Conservation (phyloP, 2,113 vertebrate genomes). For the Felis chaus region DNA sequence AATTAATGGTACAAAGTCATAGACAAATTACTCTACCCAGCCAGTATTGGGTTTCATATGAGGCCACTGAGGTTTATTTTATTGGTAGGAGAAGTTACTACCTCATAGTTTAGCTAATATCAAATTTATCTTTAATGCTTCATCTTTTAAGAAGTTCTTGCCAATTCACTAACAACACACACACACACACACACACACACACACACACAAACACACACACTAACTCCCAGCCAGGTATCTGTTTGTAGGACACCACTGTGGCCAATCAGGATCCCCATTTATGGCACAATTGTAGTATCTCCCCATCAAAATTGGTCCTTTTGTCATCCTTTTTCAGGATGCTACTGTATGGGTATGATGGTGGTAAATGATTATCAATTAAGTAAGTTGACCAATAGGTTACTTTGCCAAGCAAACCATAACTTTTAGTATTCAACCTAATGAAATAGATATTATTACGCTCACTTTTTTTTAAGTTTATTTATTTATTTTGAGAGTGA, state of each 20-base stretch:
- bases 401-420: neutral
- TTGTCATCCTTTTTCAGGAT: neutral
- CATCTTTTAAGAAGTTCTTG: conserved; percentile 21
- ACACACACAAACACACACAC: neutral
- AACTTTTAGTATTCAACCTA: neutral
- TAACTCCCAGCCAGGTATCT: neutral
- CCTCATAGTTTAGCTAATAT: neutral
- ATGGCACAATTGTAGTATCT: neutral
- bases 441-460: neutral
- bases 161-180: neutral
- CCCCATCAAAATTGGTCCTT: neutral
- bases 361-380: neutral
- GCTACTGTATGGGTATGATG: neutral
- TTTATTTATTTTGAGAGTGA: too few relatives aligned
- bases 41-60: neutral
- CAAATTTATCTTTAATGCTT: conserved; percentile 28
- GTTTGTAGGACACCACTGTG: neutral
- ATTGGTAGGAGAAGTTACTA: neutral
- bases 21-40: neutral
- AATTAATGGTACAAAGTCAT: neutral
- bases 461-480: neutral
- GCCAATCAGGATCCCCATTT: neutral
- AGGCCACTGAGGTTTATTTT: neutral
- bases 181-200: neutral
- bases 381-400: neutral